Evolutionary conservation across 2,113 vertebrate genomes (phyloP).

Genomic region (Lepus americanus): DNA sequence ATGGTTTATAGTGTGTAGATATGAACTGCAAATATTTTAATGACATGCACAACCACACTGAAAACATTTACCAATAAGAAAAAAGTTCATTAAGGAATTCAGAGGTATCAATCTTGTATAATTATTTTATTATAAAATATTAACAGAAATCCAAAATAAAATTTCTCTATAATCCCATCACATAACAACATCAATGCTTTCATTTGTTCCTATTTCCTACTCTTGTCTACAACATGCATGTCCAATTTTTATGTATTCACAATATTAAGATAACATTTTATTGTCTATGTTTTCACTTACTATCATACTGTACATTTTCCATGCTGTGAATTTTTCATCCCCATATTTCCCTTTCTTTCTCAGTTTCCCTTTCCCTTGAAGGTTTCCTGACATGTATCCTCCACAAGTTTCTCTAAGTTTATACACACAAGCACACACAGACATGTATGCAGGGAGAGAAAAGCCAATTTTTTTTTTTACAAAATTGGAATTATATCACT

Average conservation of each 20-base stretch:
- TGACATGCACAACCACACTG: background rate
- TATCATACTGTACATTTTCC: slow-evolving; percentile 9
- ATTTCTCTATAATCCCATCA: slow-evolving; percentile 28
- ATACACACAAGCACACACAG: background rate
- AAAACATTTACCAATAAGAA: slow-evolving; percentile 53
- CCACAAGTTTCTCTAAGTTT: slow-evolving; percentile 48
- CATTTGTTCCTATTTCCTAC: slow-evolving; percentile 51
- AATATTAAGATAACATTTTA: slow-evolving; percentile 31
- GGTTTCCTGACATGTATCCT: background rate
- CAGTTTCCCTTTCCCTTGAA: background rate
- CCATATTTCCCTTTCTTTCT: slow-evolving; percentile 37
- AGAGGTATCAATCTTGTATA: slow-evolving; percentile 43
- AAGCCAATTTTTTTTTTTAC: slow-evolving; percentile 44
- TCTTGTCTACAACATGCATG: background rate
- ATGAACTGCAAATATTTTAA: slow-evolving; percentile 48
- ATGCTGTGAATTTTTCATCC: slow-evolving; percentile 41
- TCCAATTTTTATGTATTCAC: slow-evolving; percentile 42
- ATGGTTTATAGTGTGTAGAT: background rate
- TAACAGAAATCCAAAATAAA: slow-evolving; percentile 58
- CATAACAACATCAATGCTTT: slow-evolving; percentile 27
- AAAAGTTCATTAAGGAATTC: slow-evolving; percentile 43
- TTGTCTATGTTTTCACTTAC: slow-evolving; percentile 4
- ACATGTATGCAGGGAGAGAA: background rate
- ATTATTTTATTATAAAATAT: slow-evolving; percentile 64
- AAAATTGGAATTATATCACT: slow-evolving; percentile 56